Evolutionary conservation across 2,113 vertebrate species (phyloP).

Genomic region (Crocuta crocuta): DNA sequence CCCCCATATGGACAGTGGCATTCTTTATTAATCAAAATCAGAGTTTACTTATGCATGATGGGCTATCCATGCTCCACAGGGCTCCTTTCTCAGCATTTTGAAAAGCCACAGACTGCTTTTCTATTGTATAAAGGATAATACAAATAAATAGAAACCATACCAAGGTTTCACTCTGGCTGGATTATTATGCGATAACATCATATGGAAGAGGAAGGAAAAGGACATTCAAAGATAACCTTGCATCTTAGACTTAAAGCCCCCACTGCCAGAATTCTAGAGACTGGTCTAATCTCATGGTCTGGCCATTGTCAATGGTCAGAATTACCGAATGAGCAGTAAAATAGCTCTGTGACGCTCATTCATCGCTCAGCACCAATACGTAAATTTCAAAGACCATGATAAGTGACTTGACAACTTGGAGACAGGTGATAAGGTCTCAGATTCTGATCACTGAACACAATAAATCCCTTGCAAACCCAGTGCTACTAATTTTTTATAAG

Average conservation of each 20-base stretch:
- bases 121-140: background rate
- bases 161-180: background rate
- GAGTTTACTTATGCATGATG: background rate
- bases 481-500: constrained; percentile 62
- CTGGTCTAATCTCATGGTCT: constrained; percentile 56
- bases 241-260: constrained; percentile 29
- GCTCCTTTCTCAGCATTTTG: background rate
- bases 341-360: constrained; percentile 64
- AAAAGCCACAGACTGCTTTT: constrained; percentile 42
- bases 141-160: constrained; percentile 47
- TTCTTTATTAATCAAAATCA: constrained; percentile 54
- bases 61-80: background rate
- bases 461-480: constrained; percentile 64
- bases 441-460: constrained; percentile 75
- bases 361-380: constrained; percentile 67
- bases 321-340: constrained; percentile 54
- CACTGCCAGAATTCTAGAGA: constrained; percentile 49
- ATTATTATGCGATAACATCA: constrained; percentile 65
- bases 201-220: background rate
- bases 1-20: background rate
- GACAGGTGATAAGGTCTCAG: constrained; percentile 75
- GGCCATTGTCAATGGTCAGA: constrained; percentile 55
- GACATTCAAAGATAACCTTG: constrained; percentile 56
- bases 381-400: constrained; percentile 76
- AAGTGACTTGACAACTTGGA: constrained; percentile 78